Evolutionary conservation across 2,113 vertebrate genomes (phyloP).

Genomic region (Arenaria interpres): DNA sequence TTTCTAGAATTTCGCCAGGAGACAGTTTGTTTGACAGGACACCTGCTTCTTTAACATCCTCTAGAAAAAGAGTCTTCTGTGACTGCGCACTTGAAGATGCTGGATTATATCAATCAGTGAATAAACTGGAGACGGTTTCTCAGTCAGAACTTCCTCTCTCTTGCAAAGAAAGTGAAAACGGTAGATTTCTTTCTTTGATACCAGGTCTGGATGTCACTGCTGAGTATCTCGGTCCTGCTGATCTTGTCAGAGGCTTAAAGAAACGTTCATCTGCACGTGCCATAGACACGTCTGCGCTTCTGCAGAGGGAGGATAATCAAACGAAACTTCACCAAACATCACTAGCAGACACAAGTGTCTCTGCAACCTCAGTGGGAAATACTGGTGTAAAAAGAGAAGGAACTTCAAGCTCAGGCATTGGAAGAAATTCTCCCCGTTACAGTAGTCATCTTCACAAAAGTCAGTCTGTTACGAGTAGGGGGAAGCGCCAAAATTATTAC

Average conservation of each 20-base stretch:
- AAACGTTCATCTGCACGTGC: conserved; percentile 4
- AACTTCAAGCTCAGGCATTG: neutral
- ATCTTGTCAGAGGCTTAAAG: conserved; percentile 32
- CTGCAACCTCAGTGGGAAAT: neutral
- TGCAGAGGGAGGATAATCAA: conserved; percentile 10
- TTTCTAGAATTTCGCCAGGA: conserved; percentile 83
- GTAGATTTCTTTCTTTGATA: conserved; percentile 77
- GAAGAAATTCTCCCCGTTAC: neutral
- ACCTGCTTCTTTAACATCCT: conserved; percentile 44
- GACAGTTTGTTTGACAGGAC: conserved; percentile 86
- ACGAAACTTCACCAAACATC: neutral
- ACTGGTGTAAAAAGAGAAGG: neutral
- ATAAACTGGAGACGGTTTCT: conserved; percentile 30
- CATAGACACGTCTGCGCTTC: neutral
- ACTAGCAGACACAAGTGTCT: neutral
- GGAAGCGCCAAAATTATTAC: conserved; percentile 66
- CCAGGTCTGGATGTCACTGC: conserved; percentile 84
- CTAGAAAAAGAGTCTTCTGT: conserved; percentile 72
- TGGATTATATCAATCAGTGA: neutral
- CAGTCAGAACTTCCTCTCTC: conserved; percentile 10
- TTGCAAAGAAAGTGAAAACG: conserved; percentile 73
- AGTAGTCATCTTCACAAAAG: neutral
- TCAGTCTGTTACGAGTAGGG: neutral
- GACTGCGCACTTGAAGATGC: conserved; percentile 65
- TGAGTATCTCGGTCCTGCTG: conserved; percentile 77